Conservation (phyloP, 2,797 vertebrate genomes). For the Simalia tracyae region DNA sequence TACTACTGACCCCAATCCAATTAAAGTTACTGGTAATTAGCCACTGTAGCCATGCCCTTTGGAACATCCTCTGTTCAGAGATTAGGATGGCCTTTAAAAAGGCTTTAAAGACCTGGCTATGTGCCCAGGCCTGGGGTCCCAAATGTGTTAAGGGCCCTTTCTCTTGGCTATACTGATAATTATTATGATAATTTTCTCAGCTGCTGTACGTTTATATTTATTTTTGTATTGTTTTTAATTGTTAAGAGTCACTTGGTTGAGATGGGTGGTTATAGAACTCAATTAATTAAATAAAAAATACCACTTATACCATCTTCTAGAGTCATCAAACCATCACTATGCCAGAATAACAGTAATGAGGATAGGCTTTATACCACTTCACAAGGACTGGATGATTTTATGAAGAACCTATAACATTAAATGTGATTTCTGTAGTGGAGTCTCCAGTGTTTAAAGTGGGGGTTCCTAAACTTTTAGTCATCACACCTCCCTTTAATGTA, state of each 20-base stretch:
- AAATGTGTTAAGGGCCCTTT: too few relatives aligned
- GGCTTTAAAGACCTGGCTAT: too few relatives aligned
- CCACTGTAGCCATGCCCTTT: too few relatives aligned
- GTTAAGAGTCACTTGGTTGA: too few relatives aligned
- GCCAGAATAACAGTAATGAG: neutral
- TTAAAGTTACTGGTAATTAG: neutral
- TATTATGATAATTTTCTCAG: too few relatives aligned
- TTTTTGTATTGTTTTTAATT: too few relatives aligned
- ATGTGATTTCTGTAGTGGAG: neutral
- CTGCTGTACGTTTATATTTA: too few relatives aligned
- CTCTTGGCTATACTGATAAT: too few relatives aligned
- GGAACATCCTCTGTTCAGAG: too few relatives aligned
- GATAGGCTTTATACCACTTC: neutral
- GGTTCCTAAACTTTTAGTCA: neutral
- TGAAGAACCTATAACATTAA: neutral
- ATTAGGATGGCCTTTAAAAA: too few relatives aligned
- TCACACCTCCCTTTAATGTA: neutral
- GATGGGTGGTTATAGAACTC: too few relatives aligned
- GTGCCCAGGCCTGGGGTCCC: too few relatives aligned
- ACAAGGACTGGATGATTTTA: neutral
- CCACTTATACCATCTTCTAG: neutral
- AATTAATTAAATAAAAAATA: neutral
- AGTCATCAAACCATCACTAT: neutral
- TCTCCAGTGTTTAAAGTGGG: neutral
- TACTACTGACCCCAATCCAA: neutral